Conservation (phyloP, 2,888 invertebrate genomes). For the Adelphocoris suturalis region DNA sequence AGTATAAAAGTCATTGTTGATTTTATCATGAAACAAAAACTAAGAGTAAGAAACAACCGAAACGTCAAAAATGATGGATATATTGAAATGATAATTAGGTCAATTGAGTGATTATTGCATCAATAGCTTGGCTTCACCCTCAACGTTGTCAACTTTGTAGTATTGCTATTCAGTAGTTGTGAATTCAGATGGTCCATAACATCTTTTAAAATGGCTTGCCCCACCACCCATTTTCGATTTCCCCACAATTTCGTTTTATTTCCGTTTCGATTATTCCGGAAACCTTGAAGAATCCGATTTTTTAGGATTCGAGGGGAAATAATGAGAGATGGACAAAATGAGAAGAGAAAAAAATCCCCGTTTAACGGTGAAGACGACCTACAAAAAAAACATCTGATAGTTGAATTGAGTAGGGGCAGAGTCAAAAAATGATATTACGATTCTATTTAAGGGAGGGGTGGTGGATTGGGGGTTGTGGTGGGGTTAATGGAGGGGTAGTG, state of each 20-base stretch:
- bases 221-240: slow-evolving; percentile 12
- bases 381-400: slow-evolving; percentile 21
- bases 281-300: neutral
- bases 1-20: too few relatives aligned
- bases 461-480: neutral
- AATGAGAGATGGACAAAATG: neutral
- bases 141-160: too few relatives aligned
- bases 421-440: slow-evolving; percentile 50
- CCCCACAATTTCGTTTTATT: neutral
- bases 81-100: too few relatives aligned
- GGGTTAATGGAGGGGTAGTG: neutral
- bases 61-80: too few relatives aligned
- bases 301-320: neutral
- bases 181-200: neutral
- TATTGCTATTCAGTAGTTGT: neutral
- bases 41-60: too few relatives aligned
- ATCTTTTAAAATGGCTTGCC: neutral
- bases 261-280: neutral
- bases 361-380: neutral
- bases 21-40: too few relatives aligned
- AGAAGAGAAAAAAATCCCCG: neutral
- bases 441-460: slow-evolving; percentile 38
- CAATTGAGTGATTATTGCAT: too few relatives aligned
- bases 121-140: too few relatives aligned
- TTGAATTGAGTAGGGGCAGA: neutral